Percentiles rank a stretch among this genome's conserved stretches.
Evolutionary conservation across 2,113 vertebrate species (phyloP).

Genomic region (Sturnus vulgaris): DNA sequence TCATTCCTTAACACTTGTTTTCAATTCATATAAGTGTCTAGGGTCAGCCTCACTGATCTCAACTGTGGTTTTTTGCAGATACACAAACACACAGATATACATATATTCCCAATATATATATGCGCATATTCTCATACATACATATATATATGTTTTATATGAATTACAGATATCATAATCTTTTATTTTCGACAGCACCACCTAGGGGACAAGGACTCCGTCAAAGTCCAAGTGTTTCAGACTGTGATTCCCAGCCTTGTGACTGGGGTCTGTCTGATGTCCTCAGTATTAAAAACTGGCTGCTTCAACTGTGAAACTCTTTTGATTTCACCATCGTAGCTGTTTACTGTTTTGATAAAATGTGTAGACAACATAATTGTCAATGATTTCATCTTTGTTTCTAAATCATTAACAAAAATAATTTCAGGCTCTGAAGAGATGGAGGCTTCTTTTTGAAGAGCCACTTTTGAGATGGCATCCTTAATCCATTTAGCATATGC

Average conservation of each 20-base stretch:
- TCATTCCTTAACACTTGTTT: neutral
- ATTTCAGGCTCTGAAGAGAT: neutral
- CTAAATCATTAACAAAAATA: neutral
- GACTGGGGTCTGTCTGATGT: neutral
- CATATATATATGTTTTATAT: neutral
- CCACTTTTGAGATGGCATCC: neutral
- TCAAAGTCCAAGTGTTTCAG: neutral
- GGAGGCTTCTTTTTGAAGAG: neutral
- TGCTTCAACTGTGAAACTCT: neutral
- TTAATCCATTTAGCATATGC: neutral
- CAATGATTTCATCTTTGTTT: neutral
- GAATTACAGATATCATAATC: neutral
- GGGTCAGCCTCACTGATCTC: neutral
- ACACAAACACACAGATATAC: neutral
- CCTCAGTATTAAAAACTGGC: neutral
- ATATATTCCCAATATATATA: neutral
- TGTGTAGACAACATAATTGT: neutral
- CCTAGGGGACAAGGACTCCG: neutral
- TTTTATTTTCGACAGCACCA: conserved; percentile 22
- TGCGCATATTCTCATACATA: neutral
- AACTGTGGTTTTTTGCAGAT: neutral
- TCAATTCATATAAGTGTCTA: neutral
- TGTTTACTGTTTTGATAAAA: neutral
- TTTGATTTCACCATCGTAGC: neutral
- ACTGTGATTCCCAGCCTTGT: neutral